Base-by-base conservation (phyloP, 2,113 vertebrate genomes). In the Microtus montanus region DNA sequence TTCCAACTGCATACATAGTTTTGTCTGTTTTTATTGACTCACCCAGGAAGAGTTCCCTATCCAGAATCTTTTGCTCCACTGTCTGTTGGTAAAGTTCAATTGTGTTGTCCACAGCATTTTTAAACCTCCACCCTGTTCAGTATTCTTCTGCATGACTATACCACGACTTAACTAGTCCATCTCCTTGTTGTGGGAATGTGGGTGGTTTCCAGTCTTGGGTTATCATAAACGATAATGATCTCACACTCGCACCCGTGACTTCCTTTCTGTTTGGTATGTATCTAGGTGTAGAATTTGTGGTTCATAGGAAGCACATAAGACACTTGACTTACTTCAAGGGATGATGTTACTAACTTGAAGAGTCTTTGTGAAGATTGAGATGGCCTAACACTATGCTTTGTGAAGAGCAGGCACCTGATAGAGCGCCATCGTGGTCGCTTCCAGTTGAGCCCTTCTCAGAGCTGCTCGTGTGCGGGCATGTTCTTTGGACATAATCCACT, bases 391-490 rank as follows among this genome's bases (percentile, higher is more conserved):
- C 3, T 15, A 41, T 24, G 44, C 33, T 58, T 75, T 52, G 38
- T 26, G 68, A 82, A 90, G 12, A 73, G 33, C 2, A n/a, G 73
- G 71, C n/a, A 8, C 47, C 61, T 61, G 20, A 38, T 17, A 35
- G 52, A 15, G 5, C 15, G 49, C 44, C 35, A n/a, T 47, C 35
- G 15, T 30, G 47, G 1, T 52, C 8, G 0, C 90, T 35, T 84
- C 54, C 71, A 73, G 24, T 1, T n/a, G 74, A 58, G 4, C 35
- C 74, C 35, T 19, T 28, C 73, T 54, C 64, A 85, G 49, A 78
- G 35, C 63, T 80, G 38, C 22, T 10, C 0, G 13, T 4, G 0
- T 22, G 28, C 15, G 2, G 0, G 74, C 12, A 0, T 1, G 2
- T 28, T 64, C 82, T 61, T 63, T 35, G 54, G 44, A 41, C 64